phyloP scores from a whole-genome alignment of 2,797 vertebrate genomes.

The Sebastes steindachneri region DNA sequence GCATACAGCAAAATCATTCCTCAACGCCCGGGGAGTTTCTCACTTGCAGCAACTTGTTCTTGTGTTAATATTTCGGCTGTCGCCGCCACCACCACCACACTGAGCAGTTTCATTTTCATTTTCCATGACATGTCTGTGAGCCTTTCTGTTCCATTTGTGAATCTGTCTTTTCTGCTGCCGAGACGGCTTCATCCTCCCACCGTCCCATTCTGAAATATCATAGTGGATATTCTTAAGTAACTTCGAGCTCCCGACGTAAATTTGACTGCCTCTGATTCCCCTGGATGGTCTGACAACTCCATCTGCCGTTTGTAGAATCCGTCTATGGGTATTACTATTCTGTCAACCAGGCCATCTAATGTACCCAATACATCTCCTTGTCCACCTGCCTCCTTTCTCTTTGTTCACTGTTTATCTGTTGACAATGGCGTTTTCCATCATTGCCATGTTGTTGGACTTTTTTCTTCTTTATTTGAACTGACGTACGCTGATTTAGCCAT shows the following conservation, averaged over 20 bases:
- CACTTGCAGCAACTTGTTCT: conserved; percentile 1
- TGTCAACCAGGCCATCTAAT: not conserved
- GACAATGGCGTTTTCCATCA: not conserved
- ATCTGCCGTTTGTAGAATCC: not conserved
- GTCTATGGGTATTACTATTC: not conserved
- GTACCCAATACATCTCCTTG: not conserved
- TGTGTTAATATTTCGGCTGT: conserved; percentile 7
- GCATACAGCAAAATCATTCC: conserved; percentile 17
- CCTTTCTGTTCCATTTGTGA: conserved; percentile 14
- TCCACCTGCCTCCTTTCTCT: not conserved
- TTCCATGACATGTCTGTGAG: not conserved
- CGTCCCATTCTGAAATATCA: not conserved
- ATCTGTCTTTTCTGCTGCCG: not conserved
- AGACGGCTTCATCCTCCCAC: not conserved
- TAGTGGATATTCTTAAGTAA: conserved; percentile 4
- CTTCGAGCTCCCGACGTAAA: not conserved
- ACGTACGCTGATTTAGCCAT: not conserved
- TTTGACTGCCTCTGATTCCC: conserved; percentile 5
- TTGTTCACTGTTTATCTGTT: not conserved
- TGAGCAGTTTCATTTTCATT: conserved; percentile 17
- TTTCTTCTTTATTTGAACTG: not conserved
- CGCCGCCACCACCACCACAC: not conserved
- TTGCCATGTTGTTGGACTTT: not conserved
- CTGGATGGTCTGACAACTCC: conserved; percentile 8
- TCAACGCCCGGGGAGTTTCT: conserved; percentile 7